Evolutionary conservation across 2,888 invertebrate species (phyloP).

Genomic region (Hybos culiciformis): DNA sequence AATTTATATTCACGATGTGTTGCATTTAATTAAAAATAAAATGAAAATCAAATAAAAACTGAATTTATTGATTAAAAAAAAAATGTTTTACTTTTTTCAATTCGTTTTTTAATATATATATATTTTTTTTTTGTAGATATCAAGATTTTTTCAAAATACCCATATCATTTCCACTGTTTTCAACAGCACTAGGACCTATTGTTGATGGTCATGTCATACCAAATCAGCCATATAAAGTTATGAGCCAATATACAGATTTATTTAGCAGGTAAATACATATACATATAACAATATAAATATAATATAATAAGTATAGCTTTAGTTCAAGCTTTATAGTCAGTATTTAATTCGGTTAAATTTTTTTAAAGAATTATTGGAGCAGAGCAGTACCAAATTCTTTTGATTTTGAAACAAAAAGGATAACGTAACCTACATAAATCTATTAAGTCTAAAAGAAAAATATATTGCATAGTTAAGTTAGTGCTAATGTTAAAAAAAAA

Average conservation of each 20-base stretch:
- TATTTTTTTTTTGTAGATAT: conserved; percentile 36
- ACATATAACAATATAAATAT: neutral
- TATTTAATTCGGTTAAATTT: too few relatives aligned
- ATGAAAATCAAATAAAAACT: too few relatives aligned
- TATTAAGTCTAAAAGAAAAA: too few relatives aligned
- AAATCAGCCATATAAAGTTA: conserved; percentile 60
- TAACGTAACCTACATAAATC: too few relatives aligned
- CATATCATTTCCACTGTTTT: conserved; percentile 54
- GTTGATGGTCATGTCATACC: conserved; percentile 77
- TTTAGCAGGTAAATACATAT: conserved; percentile 50
- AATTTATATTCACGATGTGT: neutral
- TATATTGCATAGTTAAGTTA: too few relatives aligned
- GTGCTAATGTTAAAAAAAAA: too few relatives aligned
- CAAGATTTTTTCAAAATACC: conserved; percentile 57
- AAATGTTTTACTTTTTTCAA: conserved; percentile 6
- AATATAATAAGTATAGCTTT: neutral
- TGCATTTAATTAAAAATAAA: neutral
- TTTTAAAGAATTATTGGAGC: too few relatives aligned
- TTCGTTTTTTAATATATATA: conserved; percentile 11
- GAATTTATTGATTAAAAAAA: conserved; percentile 15
- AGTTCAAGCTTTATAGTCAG: too few relatives aligned
- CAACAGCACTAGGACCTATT: conserved; percentile 77
- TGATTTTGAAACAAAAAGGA: too few relatives aligned
- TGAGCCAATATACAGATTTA: conserved; percentile 58
- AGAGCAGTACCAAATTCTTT: too few relatives aligned